Percentiles rank a stretch among this genome's conserved stretches.
Evolutionary conservation across 1,140 invertebrate genomes (phyloP).

Genomic region (Nebria ingens): DNA sequence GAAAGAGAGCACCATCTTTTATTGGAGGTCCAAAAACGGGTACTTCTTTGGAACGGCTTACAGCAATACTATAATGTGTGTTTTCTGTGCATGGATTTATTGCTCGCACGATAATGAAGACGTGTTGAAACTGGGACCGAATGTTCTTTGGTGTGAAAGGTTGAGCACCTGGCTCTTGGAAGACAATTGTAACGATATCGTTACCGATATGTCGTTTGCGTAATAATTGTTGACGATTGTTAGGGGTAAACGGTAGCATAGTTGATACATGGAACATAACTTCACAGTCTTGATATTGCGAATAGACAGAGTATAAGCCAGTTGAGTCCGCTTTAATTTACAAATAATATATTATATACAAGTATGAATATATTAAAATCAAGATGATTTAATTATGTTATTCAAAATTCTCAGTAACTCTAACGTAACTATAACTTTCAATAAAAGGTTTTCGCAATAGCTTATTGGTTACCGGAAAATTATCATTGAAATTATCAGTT

Average conservation of each 20-base stretch:
- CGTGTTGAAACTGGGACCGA: conserved; percentile 93
- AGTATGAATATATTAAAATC: too few species aligned
- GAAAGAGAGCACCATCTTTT: conserved; percentile 69
- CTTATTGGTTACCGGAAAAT: too few species aligned
- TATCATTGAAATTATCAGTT: too few species aligned
- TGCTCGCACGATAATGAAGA: conserved; percentile 88
- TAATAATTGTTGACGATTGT: conserved; percentile 83
- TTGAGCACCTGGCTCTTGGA: conserved; percentile 89
- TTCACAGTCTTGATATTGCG: conserved; percentile 74
- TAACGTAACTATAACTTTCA: too few species aligned
- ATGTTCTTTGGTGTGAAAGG: conserved; percentile 90
- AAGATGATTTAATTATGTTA: too few species aligned
- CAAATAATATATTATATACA: conserved; percentile 9
- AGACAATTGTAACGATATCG: conserved; percentile 93
- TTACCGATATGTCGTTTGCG: conserved; percentile 89
- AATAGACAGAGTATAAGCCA: conserved; percentile 76
- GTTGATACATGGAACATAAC: conserved; percentile 94
- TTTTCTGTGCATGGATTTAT: conserved; percentile 86
- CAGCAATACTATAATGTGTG: conserved; percentile 82
- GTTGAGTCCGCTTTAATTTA: conserved; percentile 63
- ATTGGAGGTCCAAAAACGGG: conserved; percentile 92
- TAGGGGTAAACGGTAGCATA: conserved; percentile 84
- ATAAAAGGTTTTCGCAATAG: too few species aligned
- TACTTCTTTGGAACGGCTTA: conserved; percentile 90
- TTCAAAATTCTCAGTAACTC: too few species aligned